Evolutionary conservation across 2,797 vertebrate species (phyloP).

Genomic region (Gymnoscopelus braueri): DNA sequence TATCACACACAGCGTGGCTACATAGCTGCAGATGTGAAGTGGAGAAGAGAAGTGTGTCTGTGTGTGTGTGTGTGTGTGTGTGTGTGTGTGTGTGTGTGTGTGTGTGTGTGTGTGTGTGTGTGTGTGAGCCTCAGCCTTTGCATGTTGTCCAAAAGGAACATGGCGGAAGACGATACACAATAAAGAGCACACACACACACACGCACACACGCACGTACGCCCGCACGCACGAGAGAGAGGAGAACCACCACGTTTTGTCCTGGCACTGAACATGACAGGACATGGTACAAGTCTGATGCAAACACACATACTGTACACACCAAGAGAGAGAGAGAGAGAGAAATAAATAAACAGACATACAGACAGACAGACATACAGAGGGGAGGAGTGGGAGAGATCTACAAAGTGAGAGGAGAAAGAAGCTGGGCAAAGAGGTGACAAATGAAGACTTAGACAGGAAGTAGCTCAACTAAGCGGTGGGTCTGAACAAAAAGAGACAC

Average conservation of each 20-base stretch:
- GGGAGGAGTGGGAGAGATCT: slow-evolving; percentile 20
- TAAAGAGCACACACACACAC: too few relatives aligned
- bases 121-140: not conserved
- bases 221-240: too few relatives aligned
- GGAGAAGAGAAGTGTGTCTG: slow-evolving; percentile 12
- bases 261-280: too few relatives aligned
- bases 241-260: too few relatives aligned
- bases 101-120: slow-evolving; percentile 1
- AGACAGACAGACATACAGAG: slow-evolving; percentile 20
- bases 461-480: too few relatives aligned
- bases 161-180: too few relatives aligned
- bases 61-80: slow-evolving; percentile 1
- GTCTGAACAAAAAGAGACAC: too few relatives aligned
- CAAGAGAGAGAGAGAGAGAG: slow-evolving; percentile 48
- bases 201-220: too few relatives aligned
- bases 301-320: slow-evolving; percentile 40
- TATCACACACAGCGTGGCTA: slow-evolving; percentile 16
- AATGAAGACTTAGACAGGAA: too few relatives aligned
- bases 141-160: too few relatives aligned
- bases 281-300: too few relatives aligned
- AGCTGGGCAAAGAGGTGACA: slow-evolving; percentile 10
- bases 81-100: not conserved
- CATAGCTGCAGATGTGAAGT: slow-evolving; percentile 17
- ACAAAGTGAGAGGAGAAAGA: slow-evolving; percentile 34
- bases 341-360: slow-evolving; percentile 14